Percentiles rank a stretch among this genome's conserved stretches.
These are phyloP conservation scores for Dromiciops gliroides DNA, from an alignment of 2,113 vertebrate species.

Conservation along the genomic window DNA sequence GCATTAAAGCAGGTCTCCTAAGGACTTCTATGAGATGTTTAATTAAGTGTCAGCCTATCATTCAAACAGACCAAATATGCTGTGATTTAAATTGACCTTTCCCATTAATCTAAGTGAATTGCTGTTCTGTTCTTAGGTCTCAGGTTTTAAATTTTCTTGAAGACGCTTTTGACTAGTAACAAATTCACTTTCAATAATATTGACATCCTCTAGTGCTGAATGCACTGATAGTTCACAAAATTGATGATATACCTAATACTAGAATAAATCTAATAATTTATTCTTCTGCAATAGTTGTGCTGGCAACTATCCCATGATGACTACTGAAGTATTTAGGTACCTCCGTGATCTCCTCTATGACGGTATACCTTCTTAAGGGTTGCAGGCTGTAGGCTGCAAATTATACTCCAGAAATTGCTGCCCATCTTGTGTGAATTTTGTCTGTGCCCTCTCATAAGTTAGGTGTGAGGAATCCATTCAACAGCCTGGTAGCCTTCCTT, in stretches of 20 bases:
- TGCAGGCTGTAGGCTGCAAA: background rate
- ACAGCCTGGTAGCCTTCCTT: background rate
- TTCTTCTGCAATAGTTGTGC: background rate
- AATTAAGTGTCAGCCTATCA: background rate
- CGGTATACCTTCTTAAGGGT: background rate
- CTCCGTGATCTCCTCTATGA: background rate
- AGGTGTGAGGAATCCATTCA: background rate
- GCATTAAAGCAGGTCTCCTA: background rate
- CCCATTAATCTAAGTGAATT: background rate
- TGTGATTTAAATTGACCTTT: background rate
- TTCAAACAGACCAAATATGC: background rate
- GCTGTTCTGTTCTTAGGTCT: background rate
- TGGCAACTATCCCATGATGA: background rate
- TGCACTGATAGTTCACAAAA: background rate
- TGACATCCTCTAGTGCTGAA: background rate
- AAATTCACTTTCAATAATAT: background rate
- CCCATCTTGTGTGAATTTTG: background rate
- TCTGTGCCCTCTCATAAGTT: background rate
- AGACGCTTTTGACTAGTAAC: background rate
- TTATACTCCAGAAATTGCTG: background rate
- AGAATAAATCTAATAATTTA: background rate
- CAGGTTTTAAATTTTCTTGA: background rate
- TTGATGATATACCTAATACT: background rate
- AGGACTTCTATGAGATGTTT: background rate
- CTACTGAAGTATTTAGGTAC: background rate